These are phyloP conservation scores for Glyphotaelius pellucidus DNA, from an alignment of 2,888 invertebrate genomes.

Conservation along the genomic window DNA sequence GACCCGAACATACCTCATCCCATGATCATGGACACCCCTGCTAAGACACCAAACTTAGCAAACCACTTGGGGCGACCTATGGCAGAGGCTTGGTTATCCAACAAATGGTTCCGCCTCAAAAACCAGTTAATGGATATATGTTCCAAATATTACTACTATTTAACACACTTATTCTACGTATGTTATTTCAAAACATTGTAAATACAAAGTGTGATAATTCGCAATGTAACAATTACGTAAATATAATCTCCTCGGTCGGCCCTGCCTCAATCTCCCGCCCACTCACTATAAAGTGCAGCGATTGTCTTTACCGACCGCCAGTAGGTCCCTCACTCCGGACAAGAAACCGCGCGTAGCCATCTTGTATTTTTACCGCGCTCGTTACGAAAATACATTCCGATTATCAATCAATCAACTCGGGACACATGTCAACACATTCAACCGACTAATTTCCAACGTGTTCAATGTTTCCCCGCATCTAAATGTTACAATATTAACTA, in stretches of 20 bases:
- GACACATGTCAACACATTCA: constrained; percentile 34
- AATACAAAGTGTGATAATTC: neutral
- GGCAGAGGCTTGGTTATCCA: no score
- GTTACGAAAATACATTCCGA: constrained; percentile 29
- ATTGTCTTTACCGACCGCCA: constrained; percentile 58
- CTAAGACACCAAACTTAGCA: no score
- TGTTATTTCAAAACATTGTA: neutral
- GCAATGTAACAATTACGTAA: neutral
- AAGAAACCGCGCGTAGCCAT: constrained; percentile 42
- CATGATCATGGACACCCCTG: no score
- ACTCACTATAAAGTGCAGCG: constrained; percentile 62
- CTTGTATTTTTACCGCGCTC: constrained; percentile 39
- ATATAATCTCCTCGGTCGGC: constrained; percentile 13
- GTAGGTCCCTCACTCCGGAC: constrained; percentile 55
- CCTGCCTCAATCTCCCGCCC: constrained; percentile 33
- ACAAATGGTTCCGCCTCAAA: no score
- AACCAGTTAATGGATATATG: no score
- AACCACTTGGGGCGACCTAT: no score
- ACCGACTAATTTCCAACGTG: neutral
- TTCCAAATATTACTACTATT: neutral
- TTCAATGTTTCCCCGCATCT: neutral
- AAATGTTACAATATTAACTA: neutral
- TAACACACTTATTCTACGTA: neutral
- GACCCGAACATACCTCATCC: no score
- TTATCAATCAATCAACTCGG: constrained; percentile 27